Evolutionary conservation across 2,888 invertebrate species (phyloP).

Genomic region (Nysson spinosus): DNA sequence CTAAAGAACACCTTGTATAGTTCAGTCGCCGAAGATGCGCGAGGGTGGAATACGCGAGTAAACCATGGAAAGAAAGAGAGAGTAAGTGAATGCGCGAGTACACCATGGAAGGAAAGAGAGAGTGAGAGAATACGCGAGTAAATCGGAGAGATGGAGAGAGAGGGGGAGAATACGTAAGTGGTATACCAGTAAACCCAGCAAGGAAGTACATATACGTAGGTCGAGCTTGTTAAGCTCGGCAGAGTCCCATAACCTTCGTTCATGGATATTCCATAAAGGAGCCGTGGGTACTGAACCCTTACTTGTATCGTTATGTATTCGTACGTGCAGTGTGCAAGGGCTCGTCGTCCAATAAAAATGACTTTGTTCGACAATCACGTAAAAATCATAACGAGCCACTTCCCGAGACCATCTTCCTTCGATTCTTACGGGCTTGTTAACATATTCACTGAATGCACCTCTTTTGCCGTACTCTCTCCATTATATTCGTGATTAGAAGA

Average conservation of each 20-base stretch:
- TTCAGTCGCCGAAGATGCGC: too few species aligned
- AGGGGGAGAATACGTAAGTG: too few species aligned
- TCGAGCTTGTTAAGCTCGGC: constrained; percentile 50
- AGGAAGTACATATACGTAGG: not conserved
- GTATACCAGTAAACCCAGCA: too few species aligned
- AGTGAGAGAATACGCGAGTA: too few species aligned
- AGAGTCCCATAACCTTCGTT: constrained; percentile 38
- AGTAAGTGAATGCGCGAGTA: too few species aligned
- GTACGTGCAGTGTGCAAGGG: constrained; percentile 6
- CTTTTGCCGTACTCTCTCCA: not conserved
- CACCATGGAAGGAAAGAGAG: too few species aligned
- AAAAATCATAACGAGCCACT: constrained; percentile 55
- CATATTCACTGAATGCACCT: not conserved
- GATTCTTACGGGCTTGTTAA: constrained; percentile 10
- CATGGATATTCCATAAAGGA: constrained; percentile 53
- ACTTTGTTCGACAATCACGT: constrained; percentile 32
- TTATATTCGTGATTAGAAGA: constrained; percentile 1
- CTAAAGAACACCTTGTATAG: too few species aligned
- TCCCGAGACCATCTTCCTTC: constrained; percentile 4
- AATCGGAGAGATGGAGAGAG: too few species aligned
- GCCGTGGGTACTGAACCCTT: constrained; percentile 10
- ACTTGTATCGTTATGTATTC: not conserved
- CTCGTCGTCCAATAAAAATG: constrained; percentile 22
- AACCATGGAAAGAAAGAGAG: too few species aligned
- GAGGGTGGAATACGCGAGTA: too few species aligned